Evolutionary conservation across 2,888 invertebrate genomes (phyloP), one percentile per base, ranked within the genome.

Genomic region (Toxonevra muliebris): DNA sequence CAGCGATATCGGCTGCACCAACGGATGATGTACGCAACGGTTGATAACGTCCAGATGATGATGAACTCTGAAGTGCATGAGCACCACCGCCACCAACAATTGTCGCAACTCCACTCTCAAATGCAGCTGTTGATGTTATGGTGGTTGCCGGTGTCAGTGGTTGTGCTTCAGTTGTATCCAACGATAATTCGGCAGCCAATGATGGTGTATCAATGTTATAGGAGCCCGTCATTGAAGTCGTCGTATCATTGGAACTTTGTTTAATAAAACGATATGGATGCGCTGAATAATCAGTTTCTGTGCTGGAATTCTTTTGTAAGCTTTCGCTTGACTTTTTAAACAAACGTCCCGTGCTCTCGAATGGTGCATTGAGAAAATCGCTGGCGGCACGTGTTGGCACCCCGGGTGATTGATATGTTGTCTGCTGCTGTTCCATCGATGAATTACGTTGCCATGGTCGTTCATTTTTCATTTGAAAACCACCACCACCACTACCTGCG

Each of bases 241-340:
- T 86, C n/a, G 86, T 86, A 70, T 86, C 86, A 64, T 86, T 86
- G 52, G 86, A 86, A 70, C 84, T 85, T 78, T 86, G 86, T 72
- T 86, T 86, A 53, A 86, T 85, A 57, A 86, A 82, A 59, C 82
- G 80, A 75, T 86, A 86, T 53, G 85, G 86, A 76, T 85, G 85
- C 8, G 82, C 79, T 52, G 85, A 85, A 71, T 85, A 86, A 62
- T 86, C 86, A 12, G 86, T 86, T 12, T 86, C 85, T 7, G 85
- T 85, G 75, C 86, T 86, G 15, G 86, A 86, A 69, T 86, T 86
- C 73, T 85, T 86, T 60, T 85, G 85, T 48, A 86, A 66, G 57
- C 85, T 86, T 75, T 86, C 86, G 73, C 81, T 84, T 41, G 85
- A 85, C 66, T 85, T 85, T 65, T 83, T 83, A 61, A 84, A 85